phyloP scores from a whole-genome alignment of 2,113 vertebrate genomes.

The Aleadryas rufinucha region DNA sequence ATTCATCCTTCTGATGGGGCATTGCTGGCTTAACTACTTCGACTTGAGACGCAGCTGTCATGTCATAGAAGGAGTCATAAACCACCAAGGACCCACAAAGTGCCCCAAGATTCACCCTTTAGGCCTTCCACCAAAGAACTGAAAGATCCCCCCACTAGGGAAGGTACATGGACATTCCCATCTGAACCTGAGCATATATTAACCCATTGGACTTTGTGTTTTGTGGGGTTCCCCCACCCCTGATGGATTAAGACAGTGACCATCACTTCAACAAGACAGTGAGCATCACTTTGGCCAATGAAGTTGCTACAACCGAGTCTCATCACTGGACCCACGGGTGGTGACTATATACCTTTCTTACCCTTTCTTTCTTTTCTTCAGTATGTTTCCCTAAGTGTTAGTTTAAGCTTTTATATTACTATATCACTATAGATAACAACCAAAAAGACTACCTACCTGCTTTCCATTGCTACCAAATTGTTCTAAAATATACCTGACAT shows the following conservation, averaged over 20 bases:
- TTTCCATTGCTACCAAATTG: background rate
- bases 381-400: too few relatives aligned
- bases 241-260: background rate
- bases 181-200: accelerated
- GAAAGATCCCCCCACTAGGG: background rate
- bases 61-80: background rate
- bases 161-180: background rate
- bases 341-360: background rate
- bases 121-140: background rate
- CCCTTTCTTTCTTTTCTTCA: background rate
- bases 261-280: background rate
- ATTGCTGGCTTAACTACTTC: background rate
- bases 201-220: background rate
- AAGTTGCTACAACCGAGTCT: background rate
- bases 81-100: background rate
- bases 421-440: background rate
- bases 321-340: accelerated
- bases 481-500: background rate
- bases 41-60: background rate
- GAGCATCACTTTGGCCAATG: too few relatives aligned
- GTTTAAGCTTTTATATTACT: background rate
- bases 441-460: background rate
- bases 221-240: background rate
- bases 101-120: background rate
- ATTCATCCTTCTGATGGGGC: background rate